Evolutionary conservation across 2,888 invertebrate species (phyloP), one percentile per base, ranked within the genome.

Genomic region (Xanthia togata): DNA sequence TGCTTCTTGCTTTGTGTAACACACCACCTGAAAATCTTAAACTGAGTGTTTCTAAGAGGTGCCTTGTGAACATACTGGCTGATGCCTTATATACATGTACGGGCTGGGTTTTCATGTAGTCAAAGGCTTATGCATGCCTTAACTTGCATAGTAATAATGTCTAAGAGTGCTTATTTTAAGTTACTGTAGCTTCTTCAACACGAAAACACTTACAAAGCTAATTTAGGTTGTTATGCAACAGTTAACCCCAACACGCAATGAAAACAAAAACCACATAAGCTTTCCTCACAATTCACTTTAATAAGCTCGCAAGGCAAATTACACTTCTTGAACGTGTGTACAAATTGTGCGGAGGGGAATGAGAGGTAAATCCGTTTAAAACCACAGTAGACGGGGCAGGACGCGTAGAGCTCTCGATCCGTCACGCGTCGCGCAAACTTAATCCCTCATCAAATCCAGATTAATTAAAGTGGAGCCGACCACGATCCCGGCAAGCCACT

Each of bases 371-470:
- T 94, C 95, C 94, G 92, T 92, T 95, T 95, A 93, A 95, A 95
- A 94, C 95, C 95, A 89, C 93, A 93, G 92, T 90, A 94, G 93
- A 93, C 92, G 92, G 90, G 83, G 85, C 88, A 88, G 90, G 90
- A 89, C 90, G 92, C 90, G 91, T 88, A 89, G 93, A 93, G 93
- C 94, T 93, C 94, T 91, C 95, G 93, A 96, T 95, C 95, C 95
- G 95, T 96, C 95, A 96, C 95, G 94, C 94, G 94, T 93, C 93
- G 94, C 93, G 91, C 93, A 85, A 94, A 94, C 96, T 93, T 95
- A 96, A 95, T 95, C 95, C 94, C 94, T 94, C 95, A 95, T 96
- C 96, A 96, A 95, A 96, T 95, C 95, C 95, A 95, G 95, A 96
- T 95, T 96, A 96, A 96, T 96, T 94, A 94, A 94, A 94, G 93